Conservation (phyloP, 2,797 vertebrate species). For the Bufotes viridis region DNA sequence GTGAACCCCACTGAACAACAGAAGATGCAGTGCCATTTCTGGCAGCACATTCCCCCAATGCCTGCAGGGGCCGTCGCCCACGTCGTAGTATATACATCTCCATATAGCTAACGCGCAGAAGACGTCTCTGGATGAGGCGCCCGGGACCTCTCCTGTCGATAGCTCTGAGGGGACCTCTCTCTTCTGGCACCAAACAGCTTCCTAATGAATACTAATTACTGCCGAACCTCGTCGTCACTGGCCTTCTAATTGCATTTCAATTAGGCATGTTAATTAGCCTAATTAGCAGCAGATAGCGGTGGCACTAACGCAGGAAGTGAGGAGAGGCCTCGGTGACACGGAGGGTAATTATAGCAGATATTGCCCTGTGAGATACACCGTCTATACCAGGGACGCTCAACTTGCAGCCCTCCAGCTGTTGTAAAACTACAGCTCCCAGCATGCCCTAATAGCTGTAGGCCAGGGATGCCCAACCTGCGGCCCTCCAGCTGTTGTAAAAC, state of each 20-base stretch:
- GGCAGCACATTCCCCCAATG: too few species aligned
- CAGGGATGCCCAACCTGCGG: too few species aligned
- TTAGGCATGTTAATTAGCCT: constrained; percentile 61
- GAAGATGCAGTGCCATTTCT: background rate
- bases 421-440: too few species aligned
- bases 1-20: background rate
- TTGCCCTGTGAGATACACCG: too few species aligned
- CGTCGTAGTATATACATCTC: background rate
- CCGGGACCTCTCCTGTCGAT: constrained; percentile 49
- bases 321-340: constrained; percentile 23
- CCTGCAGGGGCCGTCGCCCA: too few species aligned
- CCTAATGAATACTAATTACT: constrained; percentile 59
- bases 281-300: constrained; percentile 49
- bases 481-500: too few species aligned
- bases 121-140: background rate
- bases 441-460: too few species aligned
- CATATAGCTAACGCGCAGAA: background rate
- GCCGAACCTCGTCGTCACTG: constrained; percentile 51
- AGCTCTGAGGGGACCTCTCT: constrained; percentile 34
- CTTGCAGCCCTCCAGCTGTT: too few species aligned
- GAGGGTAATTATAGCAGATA: background rate
- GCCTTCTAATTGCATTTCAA: constrained; percentile 59
- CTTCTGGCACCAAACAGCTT: constrained; percentile 42
- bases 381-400: too few species aligned
- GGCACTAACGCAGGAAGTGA: background rate